Percentiles rank a stretch among this genome's conserved stretches.
These are phyloP conservation scores for Calypte anna DNA, from an alignment of 2,113 vertebrate genomes.

Conservation along the genomic window DNA sequence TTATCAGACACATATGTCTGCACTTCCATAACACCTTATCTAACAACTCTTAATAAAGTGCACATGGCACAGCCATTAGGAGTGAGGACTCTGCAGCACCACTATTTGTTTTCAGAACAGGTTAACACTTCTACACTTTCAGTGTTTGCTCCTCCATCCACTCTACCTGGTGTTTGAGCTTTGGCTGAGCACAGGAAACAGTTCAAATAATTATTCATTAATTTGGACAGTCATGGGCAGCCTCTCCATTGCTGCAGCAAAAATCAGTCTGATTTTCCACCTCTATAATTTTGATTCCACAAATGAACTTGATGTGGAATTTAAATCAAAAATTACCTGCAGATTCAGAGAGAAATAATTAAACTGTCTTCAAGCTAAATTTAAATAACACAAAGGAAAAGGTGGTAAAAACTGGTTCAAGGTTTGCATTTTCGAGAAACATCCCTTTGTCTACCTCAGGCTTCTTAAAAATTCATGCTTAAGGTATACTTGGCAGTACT, in stretches of 20 bases:
- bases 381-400: slow-evolving; percentile 32
- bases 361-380: slow-evolving; percentile 35
- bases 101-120: slow-evolving; percentile 58
- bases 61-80: slow-evolving; percentile 28
- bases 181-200: slow-evolving; percentile 18
- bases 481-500: slow-evolving; percentile 12
- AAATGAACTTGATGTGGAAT: background rate
- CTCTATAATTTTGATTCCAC: background rate
- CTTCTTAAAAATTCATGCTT: slow-evolving; percentile 26
- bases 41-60: slow-evolving; percentile 49
- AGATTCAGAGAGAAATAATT: slow-evolving; percentile 36
- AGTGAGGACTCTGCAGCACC: background rate
- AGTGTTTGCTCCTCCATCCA: slow-evolving; percentile 30
- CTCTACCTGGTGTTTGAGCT: background rate
- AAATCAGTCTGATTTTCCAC: background rate
- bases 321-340: background rate
- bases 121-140: slow-evolving; percentile 33
- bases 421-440: background rate
- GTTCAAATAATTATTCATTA: slow-evolving; percentile 29
- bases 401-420: background rate
- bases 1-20: slow-evolving; percentile 45
- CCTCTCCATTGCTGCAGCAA: background rate
- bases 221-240: background rate
- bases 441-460: background rate
- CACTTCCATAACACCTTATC: slow-evolving; percentile 48